phyloP scores from a whole-genome alignment of 2,797 vertebrate species.

The Falco concolor region DNA sequence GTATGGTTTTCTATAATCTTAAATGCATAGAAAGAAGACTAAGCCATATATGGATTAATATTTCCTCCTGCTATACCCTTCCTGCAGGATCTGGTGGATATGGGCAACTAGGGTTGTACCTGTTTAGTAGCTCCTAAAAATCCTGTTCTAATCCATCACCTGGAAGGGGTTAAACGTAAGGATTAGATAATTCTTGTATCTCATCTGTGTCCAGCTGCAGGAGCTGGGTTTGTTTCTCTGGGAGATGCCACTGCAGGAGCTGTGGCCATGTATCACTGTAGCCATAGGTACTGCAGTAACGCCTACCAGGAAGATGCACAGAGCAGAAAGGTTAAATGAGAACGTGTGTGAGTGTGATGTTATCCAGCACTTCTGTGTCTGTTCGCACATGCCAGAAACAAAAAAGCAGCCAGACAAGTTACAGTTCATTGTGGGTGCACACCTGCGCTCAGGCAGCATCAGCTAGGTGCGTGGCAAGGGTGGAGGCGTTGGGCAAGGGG shows the following conservation, averaged over 20 bases:
- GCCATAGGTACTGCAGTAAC: neutral
- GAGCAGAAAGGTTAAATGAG: neutral
- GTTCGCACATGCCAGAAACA: fast-evolving
- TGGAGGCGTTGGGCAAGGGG: neutral
- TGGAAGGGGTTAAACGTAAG: neutral
- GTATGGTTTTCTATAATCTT: neutral
- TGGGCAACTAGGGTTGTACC: neutral
- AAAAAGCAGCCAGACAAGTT: neutral
- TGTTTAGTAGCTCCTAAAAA: neutral
- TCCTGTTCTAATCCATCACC: neutral
- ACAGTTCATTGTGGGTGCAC: neutral
- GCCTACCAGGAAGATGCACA: fast-evolving
- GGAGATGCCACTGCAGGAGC: neutral
- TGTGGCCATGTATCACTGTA: fast-evolving
- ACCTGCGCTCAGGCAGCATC: fast-evolving
- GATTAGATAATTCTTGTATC: neutral
- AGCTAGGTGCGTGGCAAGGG: neutral
- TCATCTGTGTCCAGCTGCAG: neutral
- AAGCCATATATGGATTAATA: neutral
- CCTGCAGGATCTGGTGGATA: neutral
- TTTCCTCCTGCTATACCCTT: neutral
- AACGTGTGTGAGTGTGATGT: fast-evolving
- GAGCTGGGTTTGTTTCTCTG: fast-evolving
- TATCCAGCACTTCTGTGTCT: neutral
- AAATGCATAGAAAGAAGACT: neutral